These are phyloP conservation scores for Drosophila prostipennis DNA, from an alignment of 2,888 invertebrate species.

Conservation along the genomic window DNA sequence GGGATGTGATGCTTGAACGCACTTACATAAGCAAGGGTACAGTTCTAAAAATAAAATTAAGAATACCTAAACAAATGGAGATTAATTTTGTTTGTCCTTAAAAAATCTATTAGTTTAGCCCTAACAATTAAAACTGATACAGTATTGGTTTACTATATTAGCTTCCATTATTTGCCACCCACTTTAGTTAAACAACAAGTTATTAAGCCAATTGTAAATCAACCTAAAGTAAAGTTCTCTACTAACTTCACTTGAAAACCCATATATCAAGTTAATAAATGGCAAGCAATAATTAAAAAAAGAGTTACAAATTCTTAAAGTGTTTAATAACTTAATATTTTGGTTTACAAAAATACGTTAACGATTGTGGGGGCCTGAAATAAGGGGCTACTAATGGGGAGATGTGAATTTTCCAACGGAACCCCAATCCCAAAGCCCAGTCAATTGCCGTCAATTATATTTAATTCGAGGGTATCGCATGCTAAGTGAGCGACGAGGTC, in stretches of 20 bases:
- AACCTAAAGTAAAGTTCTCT: neutral
- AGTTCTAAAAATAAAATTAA: neutral
- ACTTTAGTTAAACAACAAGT: neutral
- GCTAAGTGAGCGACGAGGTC: conserved; percentile 22
- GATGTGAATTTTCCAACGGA: conserved; percentile 9
- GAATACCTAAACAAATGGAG: no score
- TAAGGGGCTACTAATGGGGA: neutral
- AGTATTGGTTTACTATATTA: neutral
- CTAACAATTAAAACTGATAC: no score
- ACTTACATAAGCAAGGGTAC: neutral
- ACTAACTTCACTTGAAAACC: neutral
- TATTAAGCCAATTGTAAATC: neutral
- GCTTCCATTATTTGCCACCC: neutral
- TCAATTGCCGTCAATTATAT: conserved; percentile 41
- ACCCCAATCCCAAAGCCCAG: neutral
- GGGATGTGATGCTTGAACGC: no score
- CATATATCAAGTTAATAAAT: neutral
- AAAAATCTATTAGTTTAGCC: no score
- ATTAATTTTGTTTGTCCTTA: no score
- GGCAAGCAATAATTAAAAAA: neutral
- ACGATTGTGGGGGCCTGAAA: neutral
- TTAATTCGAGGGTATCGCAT: conserved; percentile 30
- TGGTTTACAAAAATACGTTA: neutral
- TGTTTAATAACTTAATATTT: neutral
- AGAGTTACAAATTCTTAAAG: neutral